Conservation (phyloP, 2,888 invertebrate genomes). For the Sesia apiformis region DNA sequence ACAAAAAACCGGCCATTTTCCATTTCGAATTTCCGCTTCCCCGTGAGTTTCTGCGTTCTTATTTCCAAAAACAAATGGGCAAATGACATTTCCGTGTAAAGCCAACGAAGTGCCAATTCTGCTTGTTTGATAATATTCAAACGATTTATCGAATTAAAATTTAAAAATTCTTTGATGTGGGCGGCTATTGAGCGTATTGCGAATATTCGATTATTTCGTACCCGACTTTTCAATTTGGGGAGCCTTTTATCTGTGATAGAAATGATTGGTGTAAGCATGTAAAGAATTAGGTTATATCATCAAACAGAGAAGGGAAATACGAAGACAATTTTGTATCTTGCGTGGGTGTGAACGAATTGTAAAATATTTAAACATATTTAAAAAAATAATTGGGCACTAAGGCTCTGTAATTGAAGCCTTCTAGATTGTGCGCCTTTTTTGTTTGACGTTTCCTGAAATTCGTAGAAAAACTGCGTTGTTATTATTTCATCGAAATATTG, state of each 20-base stretch:
- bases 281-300: constrained; percentile 15
- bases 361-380: too few relatives aligned
- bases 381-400: too few relatives aligned
- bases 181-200: constrained; percentile 41
- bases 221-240: constrained; percentile 63
- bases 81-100: constrained; percentile 50
- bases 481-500: too few relatives aligned
- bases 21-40: not conserved
- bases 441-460: too few relatives aligned
- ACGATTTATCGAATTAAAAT: constrained; percentile 58
- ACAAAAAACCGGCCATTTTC: not conserved
- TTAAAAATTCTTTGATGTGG: constrained; percentile 55
- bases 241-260: constrained; percentile 42
- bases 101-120: constrained; percentile 39
- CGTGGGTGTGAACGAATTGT: too few relatives aligned
- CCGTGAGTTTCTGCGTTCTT: not conserved
- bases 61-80: constrained; percentile 26
- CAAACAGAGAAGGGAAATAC: not conserved
- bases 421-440: too few relatives aligned
- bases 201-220: constrained; percentile 54
- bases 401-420: too few relatives aligned
- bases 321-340: too few relatives aligned
- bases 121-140: constrained; percentile 53
- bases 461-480: too few relatives aligned
- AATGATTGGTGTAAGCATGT: constrained; percentile 44